Base-by-base conservation (phyloP, 92 coral and sea anemone species). In the Metridium senile region DNA sequence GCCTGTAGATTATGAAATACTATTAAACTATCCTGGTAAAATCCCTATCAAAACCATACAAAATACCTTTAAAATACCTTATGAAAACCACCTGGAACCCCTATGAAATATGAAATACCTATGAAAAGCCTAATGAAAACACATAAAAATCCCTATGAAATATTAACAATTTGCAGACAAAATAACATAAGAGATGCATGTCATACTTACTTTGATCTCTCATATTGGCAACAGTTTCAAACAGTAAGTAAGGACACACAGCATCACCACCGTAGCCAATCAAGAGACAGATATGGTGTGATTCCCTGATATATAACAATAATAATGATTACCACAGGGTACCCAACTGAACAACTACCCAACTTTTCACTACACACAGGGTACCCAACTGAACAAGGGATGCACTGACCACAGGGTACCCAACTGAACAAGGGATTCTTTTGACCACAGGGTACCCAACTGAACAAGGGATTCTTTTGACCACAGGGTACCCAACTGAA, bases 191-290 rank as follows among this genome's bases (percentile, higher is more conserved):
- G 49, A 39, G 49, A 4, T 6, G 13, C 6, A 4, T 6, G 13
- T 4, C 13, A 6, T 10, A 26, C 65, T 39, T 85, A 94, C 98
- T 91, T 46, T 94, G 97, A 26, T 89, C 88, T 51, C 98, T 83
- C 84, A 92, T 83, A 78, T 89, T 94, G 11, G 87, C 86, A 4
- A 94, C 90, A 30, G 92, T 87, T 82, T 94, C 98, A 54, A 91
- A 91, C 76, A 94, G 86, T 68, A 94, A 77, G 69, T 94, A 94
- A 10, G 98, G 98, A 61, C 97, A 92, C 62, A 92, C 90, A 33
- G 95, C 98, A 45, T 94, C 98, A 25, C 89, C 97, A 30, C 98
- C 98, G 31, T 83, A 94, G 35, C 98, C 98, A 81, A 94, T 83
- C 80, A 94, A 57, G 27, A 88, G 89, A 78, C 98, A 94, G 34